Evolutionary conservation across 2,888 invertebrate species (phyloP).

Genomic region (Drosophila limbata): DNA sequence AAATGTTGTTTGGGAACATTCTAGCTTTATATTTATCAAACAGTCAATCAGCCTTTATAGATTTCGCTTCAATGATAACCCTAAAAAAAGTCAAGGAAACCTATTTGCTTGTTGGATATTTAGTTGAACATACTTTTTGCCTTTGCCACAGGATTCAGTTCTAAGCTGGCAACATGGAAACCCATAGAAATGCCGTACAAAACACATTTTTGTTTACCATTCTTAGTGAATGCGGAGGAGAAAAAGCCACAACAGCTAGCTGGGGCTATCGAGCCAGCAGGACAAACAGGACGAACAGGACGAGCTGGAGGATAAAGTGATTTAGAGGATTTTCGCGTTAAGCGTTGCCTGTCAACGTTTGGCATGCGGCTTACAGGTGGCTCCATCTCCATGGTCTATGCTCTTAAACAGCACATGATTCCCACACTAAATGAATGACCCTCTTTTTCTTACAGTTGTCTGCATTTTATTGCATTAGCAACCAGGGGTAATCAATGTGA

Average conservation of each 20-base stretch:
- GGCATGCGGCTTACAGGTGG: conserved; percentile 78
- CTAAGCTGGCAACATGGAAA: conserved; percentile 43
- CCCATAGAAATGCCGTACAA: conserved; percentile 33
- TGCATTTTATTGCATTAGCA: conserved; percentile 37
- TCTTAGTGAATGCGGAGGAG: conserved; percentile 5
- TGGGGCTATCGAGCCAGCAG: conserved; percentile 10
- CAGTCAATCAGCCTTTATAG: conserved; percentile 24
- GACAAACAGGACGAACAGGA: conserved; percentile 21
- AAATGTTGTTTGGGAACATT: conserved; percentile 2
- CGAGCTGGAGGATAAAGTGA: conserved; percentile 37
- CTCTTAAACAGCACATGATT: conserved; percentile 67
- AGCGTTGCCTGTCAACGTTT: conserved; percentile 76
- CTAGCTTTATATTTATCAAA: conserved; percentile 1
- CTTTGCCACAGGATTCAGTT: conserved; percentile 15
- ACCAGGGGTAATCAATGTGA: neutral
- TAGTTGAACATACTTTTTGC: conserved; percentile 1
- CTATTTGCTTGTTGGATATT: conserved; percentile 8
- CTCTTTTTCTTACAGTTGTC: conserved; percentile 17
- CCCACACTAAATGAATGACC: conserved; percentile 58
- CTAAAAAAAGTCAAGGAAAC: conserved; percentile 8
- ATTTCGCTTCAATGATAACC: conserved; percentile 2
- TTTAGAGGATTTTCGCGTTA: conserved; percentile 74
- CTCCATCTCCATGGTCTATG: conserved; percentile 53
- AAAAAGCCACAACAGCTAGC: conserved; percentile 35
- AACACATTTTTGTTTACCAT: conserved; percentile 64